These are phyloP conservation scores for Echeneis naucrates DNA, from an alignment of 2,797 vertebrate genomes.

Conservation along the genomic window DNA sequence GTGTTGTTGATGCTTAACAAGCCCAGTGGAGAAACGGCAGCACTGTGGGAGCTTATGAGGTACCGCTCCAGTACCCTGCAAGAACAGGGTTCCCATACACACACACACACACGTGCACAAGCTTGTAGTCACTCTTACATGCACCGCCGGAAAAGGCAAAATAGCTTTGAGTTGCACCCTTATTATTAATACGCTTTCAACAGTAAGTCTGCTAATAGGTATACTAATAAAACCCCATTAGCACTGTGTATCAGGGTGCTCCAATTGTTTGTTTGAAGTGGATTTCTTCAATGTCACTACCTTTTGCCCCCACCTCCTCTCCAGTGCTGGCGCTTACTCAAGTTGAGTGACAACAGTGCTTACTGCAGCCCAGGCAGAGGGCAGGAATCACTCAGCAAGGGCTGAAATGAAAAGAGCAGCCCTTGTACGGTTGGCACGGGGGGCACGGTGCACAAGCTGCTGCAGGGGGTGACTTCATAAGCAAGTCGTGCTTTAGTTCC, in stretches of 20 bases:
- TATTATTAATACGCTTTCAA: constrained; percentile 62
- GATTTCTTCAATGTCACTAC: constrained; percentile 57
- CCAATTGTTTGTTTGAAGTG: constrained; percentile 72
- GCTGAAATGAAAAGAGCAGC: constrained; percentile 60
- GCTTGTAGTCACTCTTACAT: not conserved
- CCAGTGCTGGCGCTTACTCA: constrained; percentile 44
- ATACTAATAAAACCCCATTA: constrained; percentile 50
- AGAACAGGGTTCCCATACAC: constrained; percentile 32
- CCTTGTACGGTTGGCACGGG: constrained; percentile 47
- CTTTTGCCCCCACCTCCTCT: constrained; percentile 42
- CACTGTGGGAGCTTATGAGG: constrained; percentile 55
- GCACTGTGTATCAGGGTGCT: constrained; percentile 48
- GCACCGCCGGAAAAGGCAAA: constrained; percentile 30
- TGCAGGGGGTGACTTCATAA: constrained; percentile 49
- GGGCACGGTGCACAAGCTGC: constrained; percentile 36
- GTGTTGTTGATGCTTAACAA: constrained; percentile 72
- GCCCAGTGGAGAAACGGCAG: constrained; percentile 61
- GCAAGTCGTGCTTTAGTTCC: constrained; percentile 43
- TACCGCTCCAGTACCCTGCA: constrained; percentile 31
- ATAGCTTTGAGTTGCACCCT: constrained; percentile 20
- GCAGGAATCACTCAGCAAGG: constrained; percentile 59
- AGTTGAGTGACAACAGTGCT: constrained; percentile 63
- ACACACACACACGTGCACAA: not conserved
- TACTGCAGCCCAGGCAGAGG: constrained; percentile 45
- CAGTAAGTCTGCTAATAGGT: constrained; percentile 40